Conservation (phyloP, 2,888 invertebrate genomes). For the Hedya salicella region DNA sequence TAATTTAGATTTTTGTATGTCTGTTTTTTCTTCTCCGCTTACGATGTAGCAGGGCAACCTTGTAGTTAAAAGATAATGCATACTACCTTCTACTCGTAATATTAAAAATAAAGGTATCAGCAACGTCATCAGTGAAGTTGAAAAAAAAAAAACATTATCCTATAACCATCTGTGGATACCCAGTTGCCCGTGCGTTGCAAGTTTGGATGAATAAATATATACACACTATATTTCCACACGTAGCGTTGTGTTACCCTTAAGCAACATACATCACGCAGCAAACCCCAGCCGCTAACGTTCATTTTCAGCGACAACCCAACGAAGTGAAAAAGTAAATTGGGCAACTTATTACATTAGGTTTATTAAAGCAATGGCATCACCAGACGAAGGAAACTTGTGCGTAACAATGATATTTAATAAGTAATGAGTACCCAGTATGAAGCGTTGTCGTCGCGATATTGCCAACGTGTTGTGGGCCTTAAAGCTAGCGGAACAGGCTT, state of each 20-base stretch:
- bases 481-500: constrained; percentile 11
- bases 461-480: constrained; percentile 42
- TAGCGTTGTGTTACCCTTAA: neutral
- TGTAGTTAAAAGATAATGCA: too few relatives aligned
- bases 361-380: constrained; percentile 39
- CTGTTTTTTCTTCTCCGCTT: too few relatives aligned
- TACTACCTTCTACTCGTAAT: too few relatives aligned
- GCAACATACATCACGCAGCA: neutral
- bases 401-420: too few relatives aligned
- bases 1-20: too few relatives aligned
- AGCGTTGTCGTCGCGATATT: constrained; percentile 42
- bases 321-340: constrained; percentile 29
- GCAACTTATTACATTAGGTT: constrained; percentile 36
- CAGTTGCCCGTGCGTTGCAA: too few relatives aligned
- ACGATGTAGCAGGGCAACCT: too few relatives aligned
- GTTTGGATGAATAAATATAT: neutral
- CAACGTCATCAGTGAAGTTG: too few relatives aligned
- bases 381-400: constrained; percentile 41
- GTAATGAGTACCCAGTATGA: constrained; percentile 43
- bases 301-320: constrained; percentile 18
- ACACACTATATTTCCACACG: neutral
- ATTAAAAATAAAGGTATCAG: too few relatives aligned
- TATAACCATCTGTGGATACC: too few relatives aligned
- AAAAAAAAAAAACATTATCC: too few relatives aligned
- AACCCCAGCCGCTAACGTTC: constrained; percentile 15